Conservation (phyloP, 2,797 vertebrate genomes). For the Molossus alvarezi region DNA sequence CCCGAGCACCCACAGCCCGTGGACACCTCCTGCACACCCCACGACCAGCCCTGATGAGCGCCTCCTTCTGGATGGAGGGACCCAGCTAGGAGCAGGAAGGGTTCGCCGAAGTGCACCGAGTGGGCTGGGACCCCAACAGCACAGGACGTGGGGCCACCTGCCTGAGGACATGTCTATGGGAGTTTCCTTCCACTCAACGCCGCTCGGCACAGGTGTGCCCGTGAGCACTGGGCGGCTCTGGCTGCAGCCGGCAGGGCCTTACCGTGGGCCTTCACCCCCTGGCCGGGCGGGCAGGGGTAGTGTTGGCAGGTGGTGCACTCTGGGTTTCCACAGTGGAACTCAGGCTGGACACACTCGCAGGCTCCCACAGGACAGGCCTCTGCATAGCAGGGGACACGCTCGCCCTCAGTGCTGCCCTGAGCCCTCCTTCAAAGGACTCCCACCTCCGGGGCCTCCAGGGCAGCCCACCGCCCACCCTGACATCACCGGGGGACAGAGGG, state of each 20-base stretch:
- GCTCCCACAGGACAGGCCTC: background rate
- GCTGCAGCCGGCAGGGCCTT: background rate
- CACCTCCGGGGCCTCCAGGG: background rate
- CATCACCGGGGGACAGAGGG: background rate
- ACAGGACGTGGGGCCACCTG: background rate
- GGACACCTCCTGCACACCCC: background rate
- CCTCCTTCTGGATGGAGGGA: background rate
- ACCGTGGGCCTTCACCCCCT: conserved; percentile 44
- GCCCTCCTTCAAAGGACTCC: background rate
- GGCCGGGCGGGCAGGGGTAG: conserved; percentile 65
- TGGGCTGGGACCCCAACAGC: background rate
- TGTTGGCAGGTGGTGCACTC: conserved; percentile 70
- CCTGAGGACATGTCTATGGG: background rate
- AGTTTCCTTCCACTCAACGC: background rate
- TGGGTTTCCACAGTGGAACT: conserved; percentile 72
- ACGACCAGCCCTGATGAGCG: background rate
- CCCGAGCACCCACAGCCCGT: background rate
- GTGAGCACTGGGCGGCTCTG: background rate
- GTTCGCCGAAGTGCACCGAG: rapidly evolving
- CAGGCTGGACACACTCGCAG: conserved; percentile 58
- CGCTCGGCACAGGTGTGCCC: rapidly evolving
- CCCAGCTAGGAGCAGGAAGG: background rate
- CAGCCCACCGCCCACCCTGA: background rate
- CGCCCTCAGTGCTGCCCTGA: background rate
- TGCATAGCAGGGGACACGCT: background rate